These are phyloP conservation scores for Cyclina sinensis DNA, from an alignment of 1,140 invertebrate genomes.

Conservation along the genomic window DNA sequence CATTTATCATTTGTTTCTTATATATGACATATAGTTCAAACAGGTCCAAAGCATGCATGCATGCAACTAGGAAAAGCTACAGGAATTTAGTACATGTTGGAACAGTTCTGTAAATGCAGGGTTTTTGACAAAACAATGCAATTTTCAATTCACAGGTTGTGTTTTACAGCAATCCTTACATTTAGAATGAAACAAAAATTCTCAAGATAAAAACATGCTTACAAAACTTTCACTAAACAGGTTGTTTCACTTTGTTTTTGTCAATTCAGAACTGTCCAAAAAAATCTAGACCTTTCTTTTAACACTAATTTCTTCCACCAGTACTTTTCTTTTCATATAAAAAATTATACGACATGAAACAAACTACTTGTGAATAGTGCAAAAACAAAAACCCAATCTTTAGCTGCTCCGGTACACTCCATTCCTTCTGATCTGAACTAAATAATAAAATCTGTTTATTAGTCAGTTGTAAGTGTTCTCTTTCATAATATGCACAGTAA, in stretches of 20 bases:
- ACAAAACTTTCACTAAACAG: background rate
- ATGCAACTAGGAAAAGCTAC: background rate
- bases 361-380: background rate
- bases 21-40: background rate
- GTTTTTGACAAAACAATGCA: conserved; percentile 27
- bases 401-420: background rate
- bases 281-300: background rate
- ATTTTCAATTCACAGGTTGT: conserved; percentile 56
- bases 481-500: background rate
- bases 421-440: background rate
- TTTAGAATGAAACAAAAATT: background rate
- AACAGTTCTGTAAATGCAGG: conserved; percentile 9
- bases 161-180: background rate
- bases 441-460: conserved; percentile 9
- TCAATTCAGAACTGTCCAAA: background rate
- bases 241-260: background rate
- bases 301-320: background rate
- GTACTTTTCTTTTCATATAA: background rate
- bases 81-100: background rate
- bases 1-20: background rate
- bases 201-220: background rate
- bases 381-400: background rate
- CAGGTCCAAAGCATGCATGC: background rate
- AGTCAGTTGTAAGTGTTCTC: background rate
- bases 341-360: background rate